A percentile compares a stretch with the other conserved stretches of the same genome.
Conservation (phyloP, 2,888 invertebrate genomes). For the Polylopha cassiicola region DNA sequence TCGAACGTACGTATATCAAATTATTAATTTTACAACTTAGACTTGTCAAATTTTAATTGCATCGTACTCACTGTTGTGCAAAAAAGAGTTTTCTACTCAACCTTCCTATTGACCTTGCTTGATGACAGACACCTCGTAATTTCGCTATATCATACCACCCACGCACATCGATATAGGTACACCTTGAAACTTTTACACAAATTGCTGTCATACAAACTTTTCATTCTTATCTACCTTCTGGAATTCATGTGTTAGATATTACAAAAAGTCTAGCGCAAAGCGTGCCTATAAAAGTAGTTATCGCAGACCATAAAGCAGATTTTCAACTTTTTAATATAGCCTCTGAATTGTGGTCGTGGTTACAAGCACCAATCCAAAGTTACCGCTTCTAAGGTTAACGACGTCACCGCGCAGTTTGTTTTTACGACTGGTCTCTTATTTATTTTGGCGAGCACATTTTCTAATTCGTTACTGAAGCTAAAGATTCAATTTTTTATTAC, state of each 20-base stretch:
- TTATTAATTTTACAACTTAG: too few relatives aligned
- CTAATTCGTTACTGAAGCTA: constrained; percentile 6
- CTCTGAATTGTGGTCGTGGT: constrained; percentile 9
- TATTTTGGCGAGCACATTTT: constrained; percentile 20
- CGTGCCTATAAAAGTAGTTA: background rate
- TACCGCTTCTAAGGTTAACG: constrained; percentile 20
- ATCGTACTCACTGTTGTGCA: too few relatives aligned
- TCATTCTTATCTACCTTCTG: too few relatives aligned
- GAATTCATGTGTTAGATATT: background rate
- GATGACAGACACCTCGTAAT: too few relatives aligned
- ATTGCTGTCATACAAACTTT: too few relatives aligned
- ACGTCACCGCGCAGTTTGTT: constrained; percentile 24
- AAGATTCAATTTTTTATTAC: constrained; percentile 9
- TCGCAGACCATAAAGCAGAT: constrained; percentile 2
- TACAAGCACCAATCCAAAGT: constrained; percentile 17
- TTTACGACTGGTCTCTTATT: constrained; percentile 22
- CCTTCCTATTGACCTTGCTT: too few relatives aligned
- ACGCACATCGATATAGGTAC: too few relatives aligned
- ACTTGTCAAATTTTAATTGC: too few relatives aligned
- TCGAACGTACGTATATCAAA: too few relatives aligned
- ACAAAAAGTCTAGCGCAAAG: background rate
- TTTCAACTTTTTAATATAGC: constrained; percentile 10
- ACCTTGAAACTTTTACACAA: too few relatives aligned
- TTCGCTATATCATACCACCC: too few relatives aligned
- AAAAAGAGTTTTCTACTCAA: too few relatives aligned